Evolutionary conservation across 1,140 invertebrate genomes (phyloP), one percentile per base, ranked within the genome.

Genomic region (Thalassaphorura encarpata): DNA sequence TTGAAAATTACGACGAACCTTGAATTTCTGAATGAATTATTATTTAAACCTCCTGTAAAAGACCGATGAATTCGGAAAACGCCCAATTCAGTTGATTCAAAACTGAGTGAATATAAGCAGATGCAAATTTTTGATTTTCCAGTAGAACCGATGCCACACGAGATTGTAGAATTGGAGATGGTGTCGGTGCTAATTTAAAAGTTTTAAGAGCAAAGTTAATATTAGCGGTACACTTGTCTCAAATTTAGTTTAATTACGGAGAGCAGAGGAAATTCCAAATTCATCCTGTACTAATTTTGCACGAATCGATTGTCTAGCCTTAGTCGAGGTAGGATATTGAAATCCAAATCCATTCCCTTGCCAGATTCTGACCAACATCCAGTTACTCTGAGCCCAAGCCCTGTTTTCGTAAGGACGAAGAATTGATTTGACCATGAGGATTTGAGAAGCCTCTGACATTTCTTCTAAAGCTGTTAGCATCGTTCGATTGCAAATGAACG

Each of bases 81-180:
- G 85, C 83, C 87, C 87, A 91, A 69, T 91, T 91, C 0, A 89
- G 70, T 61, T 90, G 86, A 69, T 83, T 87, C 0, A 91, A 71
- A 1, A 91, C 67, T 0, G 84, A 87, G 68, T 89, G 87, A 1
- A 91, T 70, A 66, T 86, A 89, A 2, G 76, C 71, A 0, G 76
- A 78, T 1, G 83, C 77, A 2, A 71, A 50, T 8, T 76, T 66
- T 42, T 73, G 69, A 59, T 78, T 66, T n/a, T 68, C 71, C 8
- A 69, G 66, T 28, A 84, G 67, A 16, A 77, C 69, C 19, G 78
- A 71, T 52, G 71, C 72, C 2, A 83, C 68, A 26, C 78, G 72
- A 24, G 67, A 61, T 69, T 83, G 80, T 61, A 78, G 80, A 5
- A 77, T 66, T 16, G 58, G 23, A 0, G 81, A 83, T 16, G 81